Percentiles rank a stretch among this genome's conserved stretches.
phyloP scores from a whole-genome alignment of 2,888 invertebrate genomes.

The Sipha maydis region DNA sequence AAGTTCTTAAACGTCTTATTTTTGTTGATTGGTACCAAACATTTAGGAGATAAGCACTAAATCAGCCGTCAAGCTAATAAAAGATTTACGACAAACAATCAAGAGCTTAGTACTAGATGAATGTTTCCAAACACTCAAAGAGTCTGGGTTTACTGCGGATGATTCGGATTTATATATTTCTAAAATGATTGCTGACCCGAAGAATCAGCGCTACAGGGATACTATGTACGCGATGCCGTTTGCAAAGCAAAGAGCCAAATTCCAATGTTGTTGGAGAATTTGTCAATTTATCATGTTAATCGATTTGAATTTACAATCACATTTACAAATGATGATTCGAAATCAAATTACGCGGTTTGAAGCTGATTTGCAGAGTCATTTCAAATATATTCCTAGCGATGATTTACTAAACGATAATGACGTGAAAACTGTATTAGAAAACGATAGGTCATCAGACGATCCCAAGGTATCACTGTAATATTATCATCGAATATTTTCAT shows the following conservation, averaged over 20 bases:
- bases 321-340: slow-evolving; percentile 11
- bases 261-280: slow-evolving; percentile 20
- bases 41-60: background rate
- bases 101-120: background rate
- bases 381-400: slow-evolving; percentile 34
- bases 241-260: background rate
- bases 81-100: background rate
- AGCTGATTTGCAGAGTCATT: background rate
- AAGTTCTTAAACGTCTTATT: too few relatives aligned
- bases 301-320: slow-evolving; percentile 23
- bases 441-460: slow-evolving; percentile 2
- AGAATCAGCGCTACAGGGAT: background rate
- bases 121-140: background rate
- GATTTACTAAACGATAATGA: slow-evolving; percentile 3
- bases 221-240: slow-evolving; percentile 6
- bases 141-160: background rate
- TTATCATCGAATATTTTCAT: background rate
- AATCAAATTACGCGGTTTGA: slow-evolving; percentile 22
- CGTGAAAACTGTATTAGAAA: background rate
- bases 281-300: slow-evolving; percentile 22
- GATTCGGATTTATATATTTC: background rate
- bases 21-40: too few relatives aligned
- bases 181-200: background rate
- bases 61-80: background rate
- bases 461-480: slow-evolving; percentile 20